A percentile compares a stretch with the other conserved stretches of the same genome.
Conservation (phyloP, 2,113 vertebrate species). For the Kryptolebias marmoratus region DNA sequence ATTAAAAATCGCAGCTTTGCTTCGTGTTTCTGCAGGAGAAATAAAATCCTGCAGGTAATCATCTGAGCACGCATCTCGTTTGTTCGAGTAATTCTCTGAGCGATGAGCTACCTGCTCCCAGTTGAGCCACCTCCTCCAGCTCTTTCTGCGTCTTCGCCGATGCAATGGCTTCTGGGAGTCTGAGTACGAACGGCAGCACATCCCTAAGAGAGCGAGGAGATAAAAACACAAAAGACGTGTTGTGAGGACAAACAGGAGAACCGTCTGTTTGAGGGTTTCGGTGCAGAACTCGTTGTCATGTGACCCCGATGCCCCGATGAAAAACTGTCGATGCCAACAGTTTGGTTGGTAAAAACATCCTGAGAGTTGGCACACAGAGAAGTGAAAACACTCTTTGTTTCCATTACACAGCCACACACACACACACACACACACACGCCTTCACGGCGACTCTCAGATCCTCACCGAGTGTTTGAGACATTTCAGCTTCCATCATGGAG, state of each 20-base stretch:
- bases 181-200: conserved; percentile 91
- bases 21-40: no score
- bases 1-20: no score
- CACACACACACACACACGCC: neutral
- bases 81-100: no score
- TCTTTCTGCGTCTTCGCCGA: conserved; percentile 88
- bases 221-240: neutral
- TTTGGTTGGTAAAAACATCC: conserved; percentile 24
- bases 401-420: neutral
- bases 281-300: conserved; percentile 1
- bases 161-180: conserved; percentile 89
- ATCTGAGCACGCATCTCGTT: no score
- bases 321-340: conserved; percentile 28
- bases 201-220: conserved; percentile 80
- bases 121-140: conserved; percentile 90
- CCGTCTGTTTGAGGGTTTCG: no score
- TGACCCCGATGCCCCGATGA: neutral
- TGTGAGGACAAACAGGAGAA: neutral
- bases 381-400: conserved; percentile 27
- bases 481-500: neutral
- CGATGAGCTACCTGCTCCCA: conserved; percentile 85
- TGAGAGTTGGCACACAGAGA: conserved; percentile 5
- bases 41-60: no score
- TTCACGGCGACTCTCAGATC: neutral
- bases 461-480: neutral